phyloP scores from a whole-genome alignment of 2,797 vertebrate species.

The Erithacus rubecula region DNA sequence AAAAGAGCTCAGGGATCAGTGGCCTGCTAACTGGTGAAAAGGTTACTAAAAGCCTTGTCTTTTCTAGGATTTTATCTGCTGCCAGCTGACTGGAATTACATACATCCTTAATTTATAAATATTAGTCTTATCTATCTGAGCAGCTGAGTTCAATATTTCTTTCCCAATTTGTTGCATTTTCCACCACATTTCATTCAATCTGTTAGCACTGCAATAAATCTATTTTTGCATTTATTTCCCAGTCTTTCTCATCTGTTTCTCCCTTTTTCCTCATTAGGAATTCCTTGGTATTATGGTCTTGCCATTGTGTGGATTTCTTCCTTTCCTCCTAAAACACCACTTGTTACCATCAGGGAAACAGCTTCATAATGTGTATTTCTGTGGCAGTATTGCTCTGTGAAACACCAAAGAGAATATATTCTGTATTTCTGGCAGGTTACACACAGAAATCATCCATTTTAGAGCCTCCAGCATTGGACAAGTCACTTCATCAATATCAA shows the following conservation, averaged over 20 bases:
- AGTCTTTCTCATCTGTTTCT: not conserved
- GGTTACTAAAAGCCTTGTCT: not conserved
- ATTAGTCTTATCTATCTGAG: not conserved
- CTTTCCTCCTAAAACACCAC: not conserved
- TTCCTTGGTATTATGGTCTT: not conserved
- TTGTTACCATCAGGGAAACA: not conserved
- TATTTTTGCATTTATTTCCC: not conserved
- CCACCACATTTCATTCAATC: conserved; percentile 21
- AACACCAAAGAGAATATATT: conserved; percentile 1
- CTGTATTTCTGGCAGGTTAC: conserved; percentile 47
- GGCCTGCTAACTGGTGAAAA: not conserved
- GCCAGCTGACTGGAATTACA: not conserved
- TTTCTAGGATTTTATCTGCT: not conserved
- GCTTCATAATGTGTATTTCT: conserved; percentile 20
- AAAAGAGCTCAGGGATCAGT: not conserved
- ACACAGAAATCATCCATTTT: conserved; percentile 55
- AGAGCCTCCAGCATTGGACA: conserved; percentile 37
- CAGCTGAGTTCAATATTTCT: conserved; percentile 15
- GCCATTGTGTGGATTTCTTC: not conserved
- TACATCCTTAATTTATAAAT: not conserved
- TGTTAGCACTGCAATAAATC: not conserved
- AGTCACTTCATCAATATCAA: conserved; percentile 52
- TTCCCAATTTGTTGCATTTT: conserved; percentile 15
- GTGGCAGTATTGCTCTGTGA: conserved; percentile 1
- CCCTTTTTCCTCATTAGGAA: not conserved